Percentiles rank a stretch among this genome's conserved stretches.
phyloP scores from a whole-genome alignment of 2,113 vertebrate species.

The Elachura formosa region DNA sequence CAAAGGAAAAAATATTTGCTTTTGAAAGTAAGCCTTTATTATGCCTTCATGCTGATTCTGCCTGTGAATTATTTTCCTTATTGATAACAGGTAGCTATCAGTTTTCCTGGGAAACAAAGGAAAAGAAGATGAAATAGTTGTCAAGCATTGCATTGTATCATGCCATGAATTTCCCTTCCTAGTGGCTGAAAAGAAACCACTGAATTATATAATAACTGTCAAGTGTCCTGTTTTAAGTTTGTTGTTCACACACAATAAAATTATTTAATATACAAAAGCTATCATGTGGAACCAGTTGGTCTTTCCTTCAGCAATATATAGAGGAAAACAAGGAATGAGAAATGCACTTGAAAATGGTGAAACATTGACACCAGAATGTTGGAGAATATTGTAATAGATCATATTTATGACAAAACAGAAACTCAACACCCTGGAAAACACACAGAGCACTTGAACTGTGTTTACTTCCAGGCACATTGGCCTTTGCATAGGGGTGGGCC shows the following conservation, averaged over 20 bases:
- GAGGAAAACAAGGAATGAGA: conserved; percentile 59
- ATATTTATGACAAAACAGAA: conserved; percentile 71
- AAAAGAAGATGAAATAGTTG: conserved; percentile 21
- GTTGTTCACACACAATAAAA: conserved; percentile 67
- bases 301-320: conserved; percentile 34
- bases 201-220: conserved; percentile 15
- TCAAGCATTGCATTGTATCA: background rate
- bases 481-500: conserved; percentile 64
- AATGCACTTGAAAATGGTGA: conserved; percentile 60
- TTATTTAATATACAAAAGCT: conserved; percentile 67
- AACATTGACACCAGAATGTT: conserved; percentile 39
- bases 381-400: conserved; percentile 46
- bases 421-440: conserved; percentile 62
- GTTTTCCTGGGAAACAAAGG: conserved; percentile 47
- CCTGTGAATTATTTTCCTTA: background rate
- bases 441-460: conserved; percentile 35
- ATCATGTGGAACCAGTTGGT: conserved; percentile 2
- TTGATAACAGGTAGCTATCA: conserved; percentile 32
- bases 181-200: background rate
- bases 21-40: background rate
- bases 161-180: conserved; percentile 5
- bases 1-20: background rate
- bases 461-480: conserved; percentile 58
- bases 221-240: conserved; percentile 60
- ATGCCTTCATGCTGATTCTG: background rate